Conservation (phyloP, 2,888 invertebrate genomes). For the Sphecodes monilicornis region DNA sequence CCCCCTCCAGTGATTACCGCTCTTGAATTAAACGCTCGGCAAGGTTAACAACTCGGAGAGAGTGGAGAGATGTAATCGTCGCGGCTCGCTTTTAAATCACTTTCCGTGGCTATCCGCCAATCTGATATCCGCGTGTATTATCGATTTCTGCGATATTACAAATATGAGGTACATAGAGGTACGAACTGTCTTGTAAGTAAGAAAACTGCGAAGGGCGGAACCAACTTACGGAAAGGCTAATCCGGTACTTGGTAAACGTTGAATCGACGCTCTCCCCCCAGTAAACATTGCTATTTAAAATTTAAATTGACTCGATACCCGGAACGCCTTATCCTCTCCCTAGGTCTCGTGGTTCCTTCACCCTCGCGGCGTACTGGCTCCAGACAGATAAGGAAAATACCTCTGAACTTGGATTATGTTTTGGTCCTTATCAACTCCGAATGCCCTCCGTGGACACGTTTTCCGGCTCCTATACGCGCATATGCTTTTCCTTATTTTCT, state of each 20-base stretch:
- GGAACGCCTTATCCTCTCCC: constrained; percentile 55
- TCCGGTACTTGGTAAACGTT: constrained; percentile 71
- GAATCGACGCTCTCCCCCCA: constrained; percentile 57
- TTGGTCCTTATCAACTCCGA: constrained; percentile 61
- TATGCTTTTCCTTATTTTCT: constrained; percentile 31
- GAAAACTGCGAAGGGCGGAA: constrained; percentile 33
- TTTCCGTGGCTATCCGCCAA: not conserved
- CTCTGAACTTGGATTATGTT: constrained; percentile 65
- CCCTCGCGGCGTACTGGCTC: constrained; percentile 56
- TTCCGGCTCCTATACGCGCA: constrained; percentile 30
- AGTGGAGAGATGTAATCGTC: constrained; percentile 2
- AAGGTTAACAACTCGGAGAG: not conserved
- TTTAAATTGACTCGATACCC: constrained; percentile 76
- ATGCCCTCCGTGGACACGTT: constrained; percentile 43
- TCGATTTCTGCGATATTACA: constrained; percentile 4
- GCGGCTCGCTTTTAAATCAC: not conserved
- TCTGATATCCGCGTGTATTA: not conserved
- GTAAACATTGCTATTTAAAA: constrained; percentile 76
- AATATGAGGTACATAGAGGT: constrained; percentile 29
- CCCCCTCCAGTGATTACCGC: constrained; percentile 16
- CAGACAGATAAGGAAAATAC: constrained; percentile 71
- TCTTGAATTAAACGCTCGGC: constrained; percentile 16
- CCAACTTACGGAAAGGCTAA: constrained; percentile 68
- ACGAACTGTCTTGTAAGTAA: constrained; percentile 16
- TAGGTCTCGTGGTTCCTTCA: constrained; percentile 53